Percentiles rank a stretch among this genome's conserved stretches.
phyloP scores from a whole-genome alignment of 1,140 invertebrate species.

The Caenorhabditis remanei region DNA sequence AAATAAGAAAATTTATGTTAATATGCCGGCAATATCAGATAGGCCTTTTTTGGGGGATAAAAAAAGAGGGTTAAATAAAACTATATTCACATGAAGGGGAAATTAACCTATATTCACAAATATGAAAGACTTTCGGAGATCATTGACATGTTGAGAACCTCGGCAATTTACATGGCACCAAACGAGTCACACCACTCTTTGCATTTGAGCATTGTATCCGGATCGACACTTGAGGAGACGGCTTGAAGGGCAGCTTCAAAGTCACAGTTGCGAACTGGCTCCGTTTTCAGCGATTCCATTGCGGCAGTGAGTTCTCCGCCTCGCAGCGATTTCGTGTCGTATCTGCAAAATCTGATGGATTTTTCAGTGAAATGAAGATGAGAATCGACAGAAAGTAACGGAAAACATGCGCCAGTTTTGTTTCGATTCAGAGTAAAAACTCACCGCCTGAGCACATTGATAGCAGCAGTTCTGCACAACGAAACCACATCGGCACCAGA shows the following conservation, averaged over 20 bases:
- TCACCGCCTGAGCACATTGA: conserved; percentile 40
- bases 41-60: background rate
- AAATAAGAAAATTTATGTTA: conserved; percentile 9
- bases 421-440: background rate
- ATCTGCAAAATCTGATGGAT: conserved; percentile 11
- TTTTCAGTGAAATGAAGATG: background rate
- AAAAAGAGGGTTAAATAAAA: background rate
- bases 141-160: background rate
- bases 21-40: background rate
- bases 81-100: background rate
- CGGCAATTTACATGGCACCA: conserved; percentile 31
- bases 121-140: background rate
- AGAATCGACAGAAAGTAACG: too few relatives aligned
- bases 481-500: conserved; percentile 36
- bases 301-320: conserved; percentile 30
- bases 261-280: conserved; percentile 17
- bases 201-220: conserved; percentile 39
- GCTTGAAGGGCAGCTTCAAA: conserved; percentile 40
- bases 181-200: conserved; percentile 45
- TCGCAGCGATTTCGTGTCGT: conserved; percentile 37
- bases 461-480: conserved; percentile 20
- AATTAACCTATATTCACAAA: conserved; percentile 20
- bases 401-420: too few relatives aligned
- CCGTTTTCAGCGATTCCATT: conserved; percentile 28
- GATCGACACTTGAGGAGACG: conserved; percentile 14